Evolutionary conservation across 2,113 vertebrate genomes (phyloP).

Genomic region (Bostrychus sinensis): DNA sequence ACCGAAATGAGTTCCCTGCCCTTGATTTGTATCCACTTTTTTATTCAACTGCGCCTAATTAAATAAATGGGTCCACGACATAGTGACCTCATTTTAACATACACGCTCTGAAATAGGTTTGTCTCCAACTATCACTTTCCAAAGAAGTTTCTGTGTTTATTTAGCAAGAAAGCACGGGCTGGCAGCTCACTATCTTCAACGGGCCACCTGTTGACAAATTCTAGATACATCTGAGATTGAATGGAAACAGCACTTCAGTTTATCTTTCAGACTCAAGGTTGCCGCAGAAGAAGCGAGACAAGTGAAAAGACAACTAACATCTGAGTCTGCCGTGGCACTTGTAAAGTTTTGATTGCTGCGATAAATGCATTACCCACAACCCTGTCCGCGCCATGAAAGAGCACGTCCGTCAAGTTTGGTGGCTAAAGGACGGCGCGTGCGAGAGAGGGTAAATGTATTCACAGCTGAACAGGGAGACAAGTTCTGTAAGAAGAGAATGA

Average conservation of each 20-base stretch:
- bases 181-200: constrained; percentile 48
- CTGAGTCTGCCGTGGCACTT: constrained; percentile 15
- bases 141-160: constrained; percentile 21
- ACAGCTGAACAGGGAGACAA: constrained; percentile 1
- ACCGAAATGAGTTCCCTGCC: constrained; percentile 78
- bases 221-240: constrained; percentile 54
- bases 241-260: constrained; percentile 60
- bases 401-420: constrained; percentile 31
- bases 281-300: constrained; percentile 52
- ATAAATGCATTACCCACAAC: constrained; percentile 56
- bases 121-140: constrained; percentile 21
- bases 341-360: constrained; percentile 58
- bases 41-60: constrained; percentile 78
- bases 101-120: constrained; percentile 58
- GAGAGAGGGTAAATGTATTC: constrained; percentile 22
- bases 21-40: constrained; percentile 79
- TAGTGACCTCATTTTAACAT: constrained; percentile 76
- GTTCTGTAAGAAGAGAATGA: constrained; percentile 22
- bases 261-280: constrained; percentile 62
- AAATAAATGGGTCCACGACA: constrained; percentile 81
- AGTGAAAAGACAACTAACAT: constrained; percentile 36
- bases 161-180: constrained; percentile 45
- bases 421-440: constrained; percentile 2
- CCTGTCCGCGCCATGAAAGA: constrained; percentile 40
- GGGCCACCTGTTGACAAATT: constrained; percentile 68